These are phyloP conservation scores for Galaxea fascicularis DNA, from an alignment of 92 coral and sea anemone species.

Conservation along the genomic window DNA sequence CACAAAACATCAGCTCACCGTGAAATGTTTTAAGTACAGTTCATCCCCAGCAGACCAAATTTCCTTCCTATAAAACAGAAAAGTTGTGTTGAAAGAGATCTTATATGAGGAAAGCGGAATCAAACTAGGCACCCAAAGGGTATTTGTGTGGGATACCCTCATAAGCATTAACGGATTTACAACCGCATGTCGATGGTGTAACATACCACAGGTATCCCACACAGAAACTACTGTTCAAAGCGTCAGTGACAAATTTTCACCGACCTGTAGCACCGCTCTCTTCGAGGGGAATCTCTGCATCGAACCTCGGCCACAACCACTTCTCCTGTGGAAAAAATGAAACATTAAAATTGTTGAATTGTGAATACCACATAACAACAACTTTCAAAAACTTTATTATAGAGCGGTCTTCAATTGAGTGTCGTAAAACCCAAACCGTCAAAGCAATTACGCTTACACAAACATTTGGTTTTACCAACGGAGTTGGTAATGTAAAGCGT, in stretches of 20 bases:
- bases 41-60: constrained; percentile 89
- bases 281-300: constrained; percentile 45
- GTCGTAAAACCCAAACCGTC: too few species aligned
- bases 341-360: background rate
- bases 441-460: too few species aligned
- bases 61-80: constrained; percentile 69
- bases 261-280: constrained; percentile 65
- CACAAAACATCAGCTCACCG: constrained; percentile 50
- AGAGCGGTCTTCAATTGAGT: too few species aligned
- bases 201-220: too few species aligned
- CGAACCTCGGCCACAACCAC: constrained; percentile 53
- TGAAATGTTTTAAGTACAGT: constrained; percentile 72
- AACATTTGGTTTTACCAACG: too few species aligned
- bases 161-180: too few species aligned
- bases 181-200: too few species aligned
- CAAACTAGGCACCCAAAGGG: background rate
- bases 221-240: too few species aligned
- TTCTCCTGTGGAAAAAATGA: constrained; percentile 16
- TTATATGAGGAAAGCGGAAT: background rate
- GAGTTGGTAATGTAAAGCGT: too few species aligned
- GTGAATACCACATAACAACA: too few species aligned
- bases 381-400: too few species aligned
- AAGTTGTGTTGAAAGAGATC: background rate
- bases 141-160: too few species aligned
- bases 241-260: background rate